Evolutionary conservation across 2,797 vertebrate genomes (phyloP), one percentile per base, ranked within the genome.

Genomic region (Gobionotothen gibberifrons): DNA sequence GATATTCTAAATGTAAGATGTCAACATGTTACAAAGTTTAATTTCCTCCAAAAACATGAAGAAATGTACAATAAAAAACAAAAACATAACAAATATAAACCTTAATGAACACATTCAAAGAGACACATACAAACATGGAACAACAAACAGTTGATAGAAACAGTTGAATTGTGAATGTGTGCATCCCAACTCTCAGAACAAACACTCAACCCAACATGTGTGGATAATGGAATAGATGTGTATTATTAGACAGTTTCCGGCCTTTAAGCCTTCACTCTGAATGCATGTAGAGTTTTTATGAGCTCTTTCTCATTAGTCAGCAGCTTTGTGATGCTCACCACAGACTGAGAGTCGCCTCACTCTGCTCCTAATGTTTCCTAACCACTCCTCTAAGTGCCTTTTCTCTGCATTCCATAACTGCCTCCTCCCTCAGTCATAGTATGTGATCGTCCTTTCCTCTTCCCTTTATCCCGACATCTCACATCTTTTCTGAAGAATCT

Each of bases 311-410:
- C 5, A 5, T 11, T 60, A 26, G 36, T 68, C 32, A 32, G 52
- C 29, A 22, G 48, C 6, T 43, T 51, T 72, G 46, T 69, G 57
- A 29, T 56, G 42, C n/a, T 60, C 56, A 69, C 74, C 46, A 44
- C 53, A 64, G n/a, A 44, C 36, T 55, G 46, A 62, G 61, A 62
- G 62, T 29, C 54, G 63, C 10, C 56, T 21, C 53, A n/a, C 7
- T 3, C 10, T 21, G 39, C 10, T 6, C 32, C 36, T 64, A 5
- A 70, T 76, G 69, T 43, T 40, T 70, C 54, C 36, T 58, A 64
- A 81, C 55, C 72, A 64, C 63, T 65, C 48, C 13, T 32, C 22
- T 52, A 36, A 51, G 11, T 58, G 53, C 43, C 43, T 61, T 40
- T 51, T 68, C 22, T 12, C 19, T 76, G 22, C 60, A 15, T 71